Percentiles rank a stretch among this genome's conserved stretches.
These are phyloP conservation scores for Ditula angustiorana DNA, from an alignment of 2,888 invertebrate species.

Conservation along the genomic window DNA sequence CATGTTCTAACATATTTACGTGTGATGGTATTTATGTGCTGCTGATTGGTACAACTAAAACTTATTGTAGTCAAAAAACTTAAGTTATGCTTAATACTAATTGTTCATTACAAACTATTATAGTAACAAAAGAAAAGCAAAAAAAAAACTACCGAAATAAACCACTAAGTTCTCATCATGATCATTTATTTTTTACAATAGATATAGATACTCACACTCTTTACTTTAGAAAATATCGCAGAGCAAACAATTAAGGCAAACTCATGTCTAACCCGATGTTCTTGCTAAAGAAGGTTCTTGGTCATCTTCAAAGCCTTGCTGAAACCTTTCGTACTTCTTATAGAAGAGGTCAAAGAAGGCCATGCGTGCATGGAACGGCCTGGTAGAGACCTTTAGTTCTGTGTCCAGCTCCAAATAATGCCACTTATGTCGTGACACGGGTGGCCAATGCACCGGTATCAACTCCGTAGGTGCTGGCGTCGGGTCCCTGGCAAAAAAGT, in stretches of 20 bases:
- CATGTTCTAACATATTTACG: too few species aligned
- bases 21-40: too few species aligned
- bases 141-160: too few species aligned
- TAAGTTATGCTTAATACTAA: too few species aligned
- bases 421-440: constrained; percentile 28
- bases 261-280: neutral
- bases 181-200: too few species aligned
- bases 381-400: constrained; percentile 20
- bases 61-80: too few species aligned
- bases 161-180: too few species aligned
- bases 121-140: too few species aligned
- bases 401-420: constrained; percentile 41
- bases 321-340: constrained; percentile 18
- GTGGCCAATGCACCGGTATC: constrained; percentile 52
- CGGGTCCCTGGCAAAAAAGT: constrained; percentile 52
- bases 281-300: neutral
- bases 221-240: neutral
- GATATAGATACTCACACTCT: too few species aligned
- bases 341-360: constrained; percentile 45
- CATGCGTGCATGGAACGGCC: constrained; percentile 38
- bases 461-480: constrained; percentile 55
- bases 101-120: too few species aligned
- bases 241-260: neutral
- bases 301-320: neutral
- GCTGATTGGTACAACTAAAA: too few species aligned